Evolutionary conservation across 2,888 invertebrate species (phyloP), one percentile per base, ranked within the genome.

Genomic region (Microdon myrmicae): DNA sequence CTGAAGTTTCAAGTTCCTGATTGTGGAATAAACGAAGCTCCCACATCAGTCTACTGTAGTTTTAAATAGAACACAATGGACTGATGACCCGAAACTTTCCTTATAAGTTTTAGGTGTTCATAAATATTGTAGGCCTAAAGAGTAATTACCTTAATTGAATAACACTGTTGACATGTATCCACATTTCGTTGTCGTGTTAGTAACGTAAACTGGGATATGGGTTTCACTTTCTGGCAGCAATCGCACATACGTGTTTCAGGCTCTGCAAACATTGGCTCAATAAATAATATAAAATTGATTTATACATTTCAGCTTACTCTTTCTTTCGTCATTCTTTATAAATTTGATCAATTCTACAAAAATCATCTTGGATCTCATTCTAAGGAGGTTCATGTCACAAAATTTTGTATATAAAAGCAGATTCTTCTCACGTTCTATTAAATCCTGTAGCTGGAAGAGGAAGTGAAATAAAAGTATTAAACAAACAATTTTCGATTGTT

Each of bases 181-280:
- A 86, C 82, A 35, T 82, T 82, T 48, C 81, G 83, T 76, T 85
- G 85, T 47, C 84, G 82, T 0, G 86, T 83, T 56, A 86, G 82
- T 13, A 88, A 71, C 0, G 85, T 85, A 74, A 87, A 90, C 3
- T 84, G 82, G 0, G 82, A 79, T 48, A 83, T 82, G 0, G 83
- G 78, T 73, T 88, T 87, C 0, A 89, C 83, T 74, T 85, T 85
- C 71, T 87, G 85, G 71, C 89, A 90, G 66, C 85, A 83, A 41
- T 83, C 83, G 72, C 90, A 90, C 74, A 80, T 74, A 38, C 74
- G 74, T 6, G 72, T 73, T 9, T 71, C 73, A 9, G 67, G 35
- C 44, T 70, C 79, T 79, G 17, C 1, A 14, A n/a, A 31, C 6
- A 28, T 32, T 25, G n/a, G n/a, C n/a, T n/a, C n/a, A n/a, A n/a